Evolutionary conservation across 2,113 vertebrate genomes (phyloP).

Genomic region (Myocastor coypus): DNA sequence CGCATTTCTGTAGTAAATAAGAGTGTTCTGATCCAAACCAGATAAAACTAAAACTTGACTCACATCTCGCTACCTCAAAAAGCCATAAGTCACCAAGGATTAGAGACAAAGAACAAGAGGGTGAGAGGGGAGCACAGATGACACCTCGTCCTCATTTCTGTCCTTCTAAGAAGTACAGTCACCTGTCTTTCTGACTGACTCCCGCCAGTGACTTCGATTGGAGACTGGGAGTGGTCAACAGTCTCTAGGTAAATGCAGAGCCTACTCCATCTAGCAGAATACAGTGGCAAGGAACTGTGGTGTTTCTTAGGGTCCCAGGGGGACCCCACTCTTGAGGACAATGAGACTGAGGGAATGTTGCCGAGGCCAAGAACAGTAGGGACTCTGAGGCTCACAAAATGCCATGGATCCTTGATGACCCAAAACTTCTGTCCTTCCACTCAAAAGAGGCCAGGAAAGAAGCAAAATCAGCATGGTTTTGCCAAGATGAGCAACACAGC

Average conservation of each 20-base stretch:
- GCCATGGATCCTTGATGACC: background rate
- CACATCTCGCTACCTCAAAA: conserved; percentile 32
- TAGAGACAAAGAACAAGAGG: conserved; percentile 16
- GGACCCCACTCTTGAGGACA: background rate
- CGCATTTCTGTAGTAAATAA: conserved; percentile 85
- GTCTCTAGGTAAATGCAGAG: background rate
- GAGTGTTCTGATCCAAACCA: conserved; percentile 18
- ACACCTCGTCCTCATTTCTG: conserved; percentile 30
- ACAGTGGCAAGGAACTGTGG: background rate
- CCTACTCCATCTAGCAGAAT: background rate
- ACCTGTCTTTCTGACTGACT: conserved; percentile 5
- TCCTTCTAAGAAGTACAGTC: background rate
- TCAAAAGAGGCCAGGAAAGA: conserved; percentile 19
- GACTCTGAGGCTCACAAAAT: background rate
- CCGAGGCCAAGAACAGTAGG: background rate
- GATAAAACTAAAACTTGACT: conserved; percentile 50
- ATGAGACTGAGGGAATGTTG: background rate
- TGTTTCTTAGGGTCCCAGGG: background rate
- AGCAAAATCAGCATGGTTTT: conserved; percentile 41
- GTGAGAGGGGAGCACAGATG: background rate
- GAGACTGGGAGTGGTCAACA: conserved; percentile 31
- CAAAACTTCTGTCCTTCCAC: background rate
- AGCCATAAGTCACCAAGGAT: conserved; percentile 58
- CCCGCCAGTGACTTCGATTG: conserved; percentile 68
- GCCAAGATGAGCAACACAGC: background rate